Evolutionary conservation across 2,888 invertebrate genomes (phyloP).

Genomic region (Tyria jacobaeae): DNA sequence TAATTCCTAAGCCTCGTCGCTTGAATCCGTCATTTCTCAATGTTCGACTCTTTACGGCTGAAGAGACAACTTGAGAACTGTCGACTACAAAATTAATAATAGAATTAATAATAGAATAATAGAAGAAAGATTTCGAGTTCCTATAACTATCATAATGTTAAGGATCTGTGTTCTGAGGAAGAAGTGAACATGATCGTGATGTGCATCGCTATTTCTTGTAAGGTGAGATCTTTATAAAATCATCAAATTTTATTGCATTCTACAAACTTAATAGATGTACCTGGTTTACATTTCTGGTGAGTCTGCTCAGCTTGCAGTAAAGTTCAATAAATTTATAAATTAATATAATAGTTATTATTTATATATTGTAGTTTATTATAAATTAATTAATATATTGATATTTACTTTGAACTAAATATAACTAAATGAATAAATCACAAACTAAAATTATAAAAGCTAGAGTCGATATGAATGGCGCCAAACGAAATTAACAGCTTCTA

Average conservation of each 20-base stretch:
- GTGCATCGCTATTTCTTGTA: background rate
- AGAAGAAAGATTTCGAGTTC: background rate
- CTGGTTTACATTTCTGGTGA: background rate
- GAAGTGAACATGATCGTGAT: too few species aligned
- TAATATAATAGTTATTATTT: too few species aligned
- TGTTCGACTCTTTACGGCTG: background rate
- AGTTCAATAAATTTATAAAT: too few species aligned
- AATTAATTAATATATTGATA: background rate
- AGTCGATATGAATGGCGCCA: constrained; percentile 28
- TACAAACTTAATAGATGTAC: background rate
- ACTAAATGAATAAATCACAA: background rate
- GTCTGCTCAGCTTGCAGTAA: too few species aligned
- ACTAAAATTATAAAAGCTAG: constrained; percentile 1
- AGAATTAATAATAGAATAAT: too few species aligned
- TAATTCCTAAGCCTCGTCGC: too few species aligned
- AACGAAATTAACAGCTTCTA: constrained; percentile 29
- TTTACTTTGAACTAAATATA: background rate
- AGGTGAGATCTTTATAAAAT: background rate
- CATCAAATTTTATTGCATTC: background rate
- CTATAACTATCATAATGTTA: background rate
- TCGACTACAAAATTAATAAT: background rate
- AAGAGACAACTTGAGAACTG: background rate
- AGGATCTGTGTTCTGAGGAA: too few species aligned
- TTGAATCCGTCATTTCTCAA: background rate
- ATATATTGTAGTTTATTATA: background rate